Evolutionary conservation across 2,888 invertebrate species (phyloP), one percentile per base, ranked within the genome.

Genomic region (Epicampocera succincta): DNA sequence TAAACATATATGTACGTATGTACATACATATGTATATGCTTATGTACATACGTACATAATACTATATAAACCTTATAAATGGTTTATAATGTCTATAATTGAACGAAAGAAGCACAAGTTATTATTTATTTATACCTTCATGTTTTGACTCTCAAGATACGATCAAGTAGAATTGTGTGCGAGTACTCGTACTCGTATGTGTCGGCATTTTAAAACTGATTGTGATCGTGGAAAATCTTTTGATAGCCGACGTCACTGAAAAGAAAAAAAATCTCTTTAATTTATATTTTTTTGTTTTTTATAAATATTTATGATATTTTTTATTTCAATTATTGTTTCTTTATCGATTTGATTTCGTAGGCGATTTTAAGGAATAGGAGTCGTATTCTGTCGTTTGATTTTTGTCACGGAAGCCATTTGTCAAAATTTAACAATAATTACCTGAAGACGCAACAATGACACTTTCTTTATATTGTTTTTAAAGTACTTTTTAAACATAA

Each of bases 361-460:
- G 75, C 13, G 19, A 54, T 66, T 78, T 78, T 71, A 60, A 66
- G 33, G 54, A 71, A 75, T 75, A 63, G 33, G 13, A 58, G 15
- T 50, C 15, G 50, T 29, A 71, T 60, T 72, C 6, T 25, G 42
- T 76, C 63, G 76, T 69, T 77, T 84, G 78, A 82, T 83, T 82
- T 78, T 78, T 83, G 81, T 75, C 82, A 77, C 84, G 85, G 85
- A 85, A 85, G 66, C 81, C 84, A 85, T 85, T 85, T 84, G 72
- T 85, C 85, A 85, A 85, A 84, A 83, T 81, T 42, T 25, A 66
- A 58, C 60, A 78, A 73, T 73, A 52, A 76, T 76, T 78, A 58
- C 17, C 63, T 54, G 29, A 29, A 52, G 9, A 46, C n/a, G 69
- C 21, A 29, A 40, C 33, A 61, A 63, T 44, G 52, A 33, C 33